Conservation (phyloP, 1,140 invertebrate genomes). For the Colletes latitarsis region DNA sequence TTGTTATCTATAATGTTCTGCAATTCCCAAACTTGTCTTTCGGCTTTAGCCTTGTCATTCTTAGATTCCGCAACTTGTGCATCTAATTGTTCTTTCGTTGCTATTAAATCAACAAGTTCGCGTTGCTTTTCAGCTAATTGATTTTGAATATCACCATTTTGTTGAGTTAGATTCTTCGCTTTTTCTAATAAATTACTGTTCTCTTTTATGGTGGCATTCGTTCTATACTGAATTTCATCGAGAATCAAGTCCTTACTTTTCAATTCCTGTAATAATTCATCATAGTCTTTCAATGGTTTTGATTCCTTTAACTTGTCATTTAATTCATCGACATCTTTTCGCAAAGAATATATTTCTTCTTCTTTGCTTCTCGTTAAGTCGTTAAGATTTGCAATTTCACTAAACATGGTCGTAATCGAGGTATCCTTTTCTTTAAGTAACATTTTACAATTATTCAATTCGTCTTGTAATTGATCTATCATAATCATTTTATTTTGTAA, state of each 20-base stretch:
- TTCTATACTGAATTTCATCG: conserved; percentile 74
- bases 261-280: conserved; percentile 76
- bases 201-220: conserved; percentile 70
- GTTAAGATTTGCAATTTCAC: conserved; percentile 63
- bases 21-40: conserved; percentile 73
- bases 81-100: conserved; percentile 64
- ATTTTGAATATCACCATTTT: conserved; percentile 61
- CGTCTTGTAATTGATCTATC: conserved; percentile 68
- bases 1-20: conserved; percentile 69
- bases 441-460: conserved; percentile 58
- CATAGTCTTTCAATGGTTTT: conserved; percentile 73
- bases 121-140: conserved; percentile 64
- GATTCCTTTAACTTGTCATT: conserved; percentile 57
- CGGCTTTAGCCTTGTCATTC: conserved; percentile 70
- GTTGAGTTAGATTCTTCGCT: conserved; percentile 62
- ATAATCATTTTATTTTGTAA: conserved; percentile 65
- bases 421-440: conserved; percentile 56
- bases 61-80: conserved; percentile 55
- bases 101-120: conserved; percentile 43
- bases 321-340: conserved; percentile 54
- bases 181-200: conserved; percentile 66
- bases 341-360: conserved; percentile 62
- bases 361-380: conserved; percentile 25
- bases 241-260: conserved; percentile 68
- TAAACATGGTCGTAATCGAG: conserved; percentile 52